Base-by-base conservation (phyloP, 2,797 vertebrate genomes). In the Propithecus perrieri region DNA sequence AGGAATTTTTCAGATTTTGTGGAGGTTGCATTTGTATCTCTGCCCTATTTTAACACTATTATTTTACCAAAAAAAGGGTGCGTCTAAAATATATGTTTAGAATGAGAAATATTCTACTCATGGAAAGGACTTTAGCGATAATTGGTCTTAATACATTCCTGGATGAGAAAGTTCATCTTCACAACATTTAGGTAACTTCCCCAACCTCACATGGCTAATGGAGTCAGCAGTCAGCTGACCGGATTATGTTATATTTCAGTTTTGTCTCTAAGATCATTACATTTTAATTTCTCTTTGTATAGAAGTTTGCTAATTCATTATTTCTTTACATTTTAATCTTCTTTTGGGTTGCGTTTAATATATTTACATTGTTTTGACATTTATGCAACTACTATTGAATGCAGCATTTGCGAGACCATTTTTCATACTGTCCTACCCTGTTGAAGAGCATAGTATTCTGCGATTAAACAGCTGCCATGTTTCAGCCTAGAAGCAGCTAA, bases 401-500 rank as follows among this genome's bases (percentile, higher is more conserved):
- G 8, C 14, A 63, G 14, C 9, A 15, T 90, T 72, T 79, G 55
- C 69, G 61, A 85, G 50, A 71, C 9, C 61, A 50, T 63, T 94
- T 63, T 92, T 81, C 61, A 79, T 24, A 38, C 15, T 63, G 15
- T 69, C 79, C 53, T 35, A 15, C 38, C 28, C 61, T 53, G n/a
- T 7, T 50, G 65, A 78, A 28, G 30, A 89, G 24, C 17, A 26
- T 2, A 61, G 2, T 74, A n/a, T 63, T 67, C 91, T 81, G 46
- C 0, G 18, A 85, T 78, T 65, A 96, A 96, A 83, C 67, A 96
- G 65, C 76, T 90, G 72, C 46, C 63, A 13, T 50, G 53, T 71
- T 94, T 96, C 78, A 79, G 71, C 78, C 88, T 74, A 80, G 69
- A 94, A 90, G 87, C 88, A 97, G 48, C 67, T 92, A 88, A 96